Percentiles rank a stretch among this genome's conserved stretches.
These are phyloP conservation scores for Acestrorhynchus altus DNA, from an alignment of 2,797 vertebrate species.

Conservation along the genomic window DNA sequence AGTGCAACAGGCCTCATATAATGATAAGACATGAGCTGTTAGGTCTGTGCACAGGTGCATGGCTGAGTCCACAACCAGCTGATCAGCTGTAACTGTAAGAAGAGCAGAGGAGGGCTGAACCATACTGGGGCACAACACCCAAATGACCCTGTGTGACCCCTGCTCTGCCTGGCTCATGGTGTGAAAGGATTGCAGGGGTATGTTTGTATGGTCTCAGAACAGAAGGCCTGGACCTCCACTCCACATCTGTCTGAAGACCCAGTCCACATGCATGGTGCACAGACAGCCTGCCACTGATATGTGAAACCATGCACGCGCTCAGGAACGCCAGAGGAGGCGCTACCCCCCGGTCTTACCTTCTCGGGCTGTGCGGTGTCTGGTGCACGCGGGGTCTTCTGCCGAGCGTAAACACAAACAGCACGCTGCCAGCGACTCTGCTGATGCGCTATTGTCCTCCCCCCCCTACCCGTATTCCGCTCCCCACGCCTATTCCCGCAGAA, in stretches of 20 bases:
- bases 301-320: background rate
- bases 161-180: too few relatives aligned
- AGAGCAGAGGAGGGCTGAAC: background rate
- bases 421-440: conserved; percentile 22
- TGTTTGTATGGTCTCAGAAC: too few relatives aligned
- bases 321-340: background rate
- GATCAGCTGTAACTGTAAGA: background rate
- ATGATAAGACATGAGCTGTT: background rate
- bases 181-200: too few relatives aligned
- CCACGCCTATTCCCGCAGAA: background rate
- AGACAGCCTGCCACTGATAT: too few relatives aligned
- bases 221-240: too few relatives aligned
- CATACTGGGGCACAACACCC: too few relatives aligned
- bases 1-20: background rate
- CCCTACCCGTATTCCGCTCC: background rate
- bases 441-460: background rate
- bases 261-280: background rate
- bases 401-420: conserved; percentile 14
- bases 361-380: conserved; percentile 20
- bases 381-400: background rate
- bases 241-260: too few relatives aligned
- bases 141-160: too few relatives aligned
- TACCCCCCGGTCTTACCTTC: conserved; percentile 41
- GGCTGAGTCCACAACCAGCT: background rate
- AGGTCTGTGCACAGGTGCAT: background rate